Conservation (phyloP, 2,797 vertebrate species). For the Chrysocyon brachyurus region DNA sequence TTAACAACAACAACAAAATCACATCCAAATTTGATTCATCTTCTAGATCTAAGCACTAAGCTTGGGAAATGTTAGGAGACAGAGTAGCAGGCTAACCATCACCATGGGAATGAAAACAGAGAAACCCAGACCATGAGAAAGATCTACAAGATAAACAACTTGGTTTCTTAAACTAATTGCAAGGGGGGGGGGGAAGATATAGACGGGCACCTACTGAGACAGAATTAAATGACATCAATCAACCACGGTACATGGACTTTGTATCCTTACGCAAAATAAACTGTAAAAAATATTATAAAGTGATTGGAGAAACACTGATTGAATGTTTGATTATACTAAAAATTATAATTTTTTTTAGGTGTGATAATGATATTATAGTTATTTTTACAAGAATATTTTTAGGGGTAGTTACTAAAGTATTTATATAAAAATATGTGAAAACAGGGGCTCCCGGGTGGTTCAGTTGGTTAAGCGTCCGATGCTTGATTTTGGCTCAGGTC, state of each 20-base stretch:
- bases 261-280: background rate
- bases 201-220: background rate
- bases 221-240: background rate
- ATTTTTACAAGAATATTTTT: background rate
- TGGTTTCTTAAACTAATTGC: background rate
- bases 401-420: background rate
- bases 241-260: background rate
- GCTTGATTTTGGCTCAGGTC: background rate
- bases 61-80: background rate
- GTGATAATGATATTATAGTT: background rate
- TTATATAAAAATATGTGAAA: background rate
- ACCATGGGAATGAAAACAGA: background rate
- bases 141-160: background rate
- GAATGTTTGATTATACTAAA: background rate
- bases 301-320: background rate
- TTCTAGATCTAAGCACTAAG: background rate
- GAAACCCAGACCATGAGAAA: background rate
- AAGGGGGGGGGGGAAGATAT: accelerated
- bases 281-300: background rate
- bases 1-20: background rate
- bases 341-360: background rate
- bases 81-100: background rate
- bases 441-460: background rate
- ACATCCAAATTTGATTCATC: too few relatives aligned
- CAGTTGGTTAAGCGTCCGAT: background rate